phyloP scores from a whole-genome alignment of 1,140 invertebrate genomes.

The Tenebrio molitor region DNA sequence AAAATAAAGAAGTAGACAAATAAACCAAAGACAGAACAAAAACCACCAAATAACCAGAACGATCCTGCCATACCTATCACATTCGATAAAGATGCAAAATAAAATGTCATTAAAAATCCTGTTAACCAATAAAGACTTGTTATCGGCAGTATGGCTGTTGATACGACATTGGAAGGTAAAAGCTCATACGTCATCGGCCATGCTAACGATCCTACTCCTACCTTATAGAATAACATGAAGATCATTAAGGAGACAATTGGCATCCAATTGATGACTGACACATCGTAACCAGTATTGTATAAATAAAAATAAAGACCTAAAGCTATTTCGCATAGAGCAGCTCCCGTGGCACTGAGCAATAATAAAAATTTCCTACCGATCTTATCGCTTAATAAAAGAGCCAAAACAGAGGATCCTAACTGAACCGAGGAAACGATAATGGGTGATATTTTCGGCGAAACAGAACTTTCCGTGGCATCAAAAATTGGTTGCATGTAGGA shows the following conservation, averaged over 20 bases:
- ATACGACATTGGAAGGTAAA: constrained; percentile 80
- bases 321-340: background rate
- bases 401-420: background rate
- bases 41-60: constrained; percentile 31
- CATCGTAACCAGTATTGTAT: background rate
- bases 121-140: constrained; percentile 82
- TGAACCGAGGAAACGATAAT: background rate
- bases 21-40: constrained; percentile 14
- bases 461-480: background rate
- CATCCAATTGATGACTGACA: constrained; percentile 9
- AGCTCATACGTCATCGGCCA: constrained; percentile 86
- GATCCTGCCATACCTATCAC: constrained; percentile 75
- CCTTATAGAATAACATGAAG: constrained; percentile 35
- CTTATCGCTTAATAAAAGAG: constrained; percentile 7
- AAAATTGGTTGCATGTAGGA: constrained; percentile 21
- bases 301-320: constrained; percentile 43
- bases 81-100: constrained; percentile 73
- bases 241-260: constrained; percentile 8
- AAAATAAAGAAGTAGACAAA: constrained; percentile 35
- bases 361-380: constrained; percentile 9
- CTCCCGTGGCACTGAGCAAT: background rate
- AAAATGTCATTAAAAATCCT: constrained; percentile 83
- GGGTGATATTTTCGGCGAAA: constrained; percentile 16
- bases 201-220: constrained; percentile 20
- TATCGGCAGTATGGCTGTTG: constrained; percentile 77